Evolutionary conservation across 2,113 vertebrate genomes (phyloP).

Genomic region (Platichthys flesus): DNA sequence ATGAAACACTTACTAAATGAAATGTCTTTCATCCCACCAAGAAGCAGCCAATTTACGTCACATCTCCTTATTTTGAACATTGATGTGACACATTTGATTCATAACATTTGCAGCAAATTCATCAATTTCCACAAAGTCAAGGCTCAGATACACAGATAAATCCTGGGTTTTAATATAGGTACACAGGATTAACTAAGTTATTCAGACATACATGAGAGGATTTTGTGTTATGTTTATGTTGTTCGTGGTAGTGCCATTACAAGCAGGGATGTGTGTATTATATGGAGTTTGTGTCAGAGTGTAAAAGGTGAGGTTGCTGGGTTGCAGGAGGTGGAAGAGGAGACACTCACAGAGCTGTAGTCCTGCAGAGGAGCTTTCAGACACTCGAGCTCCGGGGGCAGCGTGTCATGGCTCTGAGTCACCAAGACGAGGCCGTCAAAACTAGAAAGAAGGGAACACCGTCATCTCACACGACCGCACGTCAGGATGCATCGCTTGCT

Average conservation of each 20-base stretch:
- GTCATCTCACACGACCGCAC: neutral
- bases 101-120: too few relatives aligned
- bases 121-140: too few relatives aligned
- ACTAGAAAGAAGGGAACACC: conserved; percentile 40
- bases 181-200: too few relatives aligned
- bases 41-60: too few relatives aligned
- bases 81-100: too few relatives aligned
- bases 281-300: neutral
- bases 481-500: neutral
- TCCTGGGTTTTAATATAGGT: too few relatives aligned
- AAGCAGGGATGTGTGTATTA: neutral
- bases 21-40: too few relatives aligned
- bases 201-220: too few relatives aligned
- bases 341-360: conserved; percentile 78
- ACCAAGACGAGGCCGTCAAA: conserved; percentile 85
- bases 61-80: too few relatives aligned
- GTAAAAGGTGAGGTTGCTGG: neutral
- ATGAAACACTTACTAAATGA: too few relatives aligned
- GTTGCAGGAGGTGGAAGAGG: neutral
- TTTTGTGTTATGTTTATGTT: neutral
- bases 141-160: too few relatives aligned
- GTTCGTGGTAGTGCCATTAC: neutral
- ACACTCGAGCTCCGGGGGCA: conserved; percentile 72
- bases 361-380: conserved; percentile 79
- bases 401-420: conserved; percentile 69